Percentiles rank a stretch among this genome's conserved stretches.
Evolutionary conservation across 1,140 invertebrate genomes (phyloP).

Genomic region (Drosophila sucinea): DNA sequence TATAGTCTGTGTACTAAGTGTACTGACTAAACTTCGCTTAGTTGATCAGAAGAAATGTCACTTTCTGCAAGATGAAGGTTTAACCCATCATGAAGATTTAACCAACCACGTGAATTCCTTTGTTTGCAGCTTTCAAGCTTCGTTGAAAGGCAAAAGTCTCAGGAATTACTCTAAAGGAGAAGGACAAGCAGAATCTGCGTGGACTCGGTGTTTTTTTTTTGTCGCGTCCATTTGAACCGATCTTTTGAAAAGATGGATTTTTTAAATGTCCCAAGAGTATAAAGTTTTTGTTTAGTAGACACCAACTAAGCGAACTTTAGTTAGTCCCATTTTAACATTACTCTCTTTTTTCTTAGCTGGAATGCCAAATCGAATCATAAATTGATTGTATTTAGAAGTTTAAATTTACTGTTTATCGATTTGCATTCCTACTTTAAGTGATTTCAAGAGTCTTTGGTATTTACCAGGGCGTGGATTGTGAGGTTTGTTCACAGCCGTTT

Average conservation of each 20-base stretch:
- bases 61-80: too few species aligned
- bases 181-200: too few species aligned
- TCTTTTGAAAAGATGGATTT: neutral
- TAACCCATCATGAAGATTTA: too few species aligned
- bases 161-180: too few species aligned
- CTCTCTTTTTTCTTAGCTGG: neutral
- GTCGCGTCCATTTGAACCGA: too few species aligned
- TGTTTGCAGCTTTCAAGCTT: too few species aligned
- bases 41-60: neutral
- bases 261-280: neutral
- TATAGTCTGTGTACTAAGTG: neutral
- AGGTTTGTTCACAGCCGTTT: neutral
- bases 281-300: neutral
- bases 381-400: neutral
- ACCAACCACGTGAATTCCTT: too few species aligned
- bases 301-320: slow-evolving; percentile 3
- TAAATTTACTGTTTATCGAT: neutral
- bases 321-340: neutral
- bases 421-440: neutral
- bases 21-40: slow-evolving; percentile 13
- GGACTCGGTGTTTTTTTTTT: too few species aligned
- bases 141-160: too few species aligned
- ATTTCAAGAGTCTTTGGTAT: neutral
- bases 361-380: neutral
- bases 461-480: neutral